Conservation (phyloP, 2,113 vertebrate species). For the Meles meles region DNA sequence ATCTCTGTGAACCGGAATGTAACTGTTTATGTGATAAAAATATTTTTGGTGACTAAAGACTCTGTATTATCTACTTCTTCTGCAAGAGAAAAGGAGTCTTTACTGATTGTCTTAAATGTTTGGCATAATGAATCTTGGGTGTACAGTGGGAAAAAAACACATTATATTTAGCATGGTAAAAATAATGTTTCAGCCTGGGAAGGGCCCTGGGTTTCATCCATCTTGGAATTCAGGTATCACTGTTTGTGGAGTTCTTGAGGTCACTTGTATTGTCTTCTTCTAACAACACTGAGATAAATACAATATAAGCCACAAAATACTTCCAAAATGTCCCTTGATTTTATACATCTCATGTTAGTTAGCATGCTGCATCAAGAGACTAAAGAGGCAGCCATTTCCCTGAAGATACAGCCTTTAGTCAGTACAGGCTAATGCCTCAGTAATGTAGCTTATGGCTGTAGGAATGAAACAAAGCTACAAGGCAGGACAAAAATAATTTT, state of each 20-base stretch:
- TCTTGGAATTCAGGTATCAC: background rate
- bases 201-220: background rate
- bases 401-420: slow-evolving; percentile 1
- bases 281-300: background rate
- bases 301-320: background rate
- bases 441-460: background rate
- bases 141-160: background rate
- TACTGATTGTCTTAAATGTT: background rate
- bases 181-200: background rate
- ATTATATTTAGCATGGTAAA: background rate
- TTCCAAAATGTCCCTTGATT: background rate
- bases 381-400: background rate
- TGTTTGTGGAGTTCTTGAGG: background rate
- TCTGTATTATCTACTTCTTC: background rate
- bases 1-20: background rate
- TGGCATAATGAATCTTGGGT: background rate
- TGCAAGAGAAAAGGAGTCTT: background rate
- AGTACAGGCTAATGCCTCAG: background rate
- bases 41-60: background rate
- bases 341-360: background rate
- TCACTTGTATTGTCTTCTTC: background rate
- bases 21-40: background rate
- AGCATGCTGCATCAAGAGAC: background rate
- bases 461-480: background rate
- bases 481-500: background rate